These are phyloP conservation scores for Planococcus citri DNA, from an alignment of 1,140 invertebrate genomes.

Conservation along the genomic window DNA sequence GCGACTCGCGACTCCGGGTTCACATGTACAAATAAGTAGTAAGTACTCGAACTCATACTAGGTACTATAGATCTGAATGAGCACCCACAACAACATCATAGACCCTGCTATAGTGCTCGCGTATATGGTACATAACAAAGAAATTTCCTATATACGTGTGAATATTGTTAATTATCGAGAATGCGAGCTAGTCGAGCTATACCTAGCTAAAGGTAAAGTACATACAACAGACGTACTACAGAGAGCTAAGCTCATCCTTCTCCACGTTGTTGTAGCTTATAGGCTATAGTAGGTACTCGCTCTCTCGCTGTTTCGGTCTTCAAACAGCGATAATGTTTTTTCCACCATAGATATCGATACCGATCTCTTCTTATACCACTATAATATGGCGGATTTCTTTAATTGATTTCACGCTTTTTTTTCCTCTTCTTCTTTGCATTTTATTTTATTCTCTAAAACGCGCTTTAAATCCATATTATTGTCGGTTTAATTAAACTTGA, in stretches of 20 bases:
- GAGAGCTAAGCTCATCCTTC: too few species aligned
- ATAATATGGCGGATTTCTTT: conserved; percentile 10
- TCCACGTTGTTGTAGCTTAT: background rate
- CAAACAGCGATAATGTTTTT: background rate
- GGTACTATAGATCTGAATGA: background rate
- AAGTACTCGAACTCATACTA: too few species aligned
- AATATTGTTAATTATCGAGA: conserved; percentile 15
- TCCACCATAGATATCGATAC: conserved; percentile 15
- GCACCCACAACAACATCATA: conserved; percentile 12
- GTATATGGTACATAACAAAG: conserved; percentile 19
- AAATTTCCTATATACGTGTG: conserved; percentile 17
- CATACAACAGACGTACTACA: background rate
- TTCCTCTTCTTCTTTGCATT: too few species aligned
- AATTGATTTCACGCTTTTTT: conserved; percentile 19
- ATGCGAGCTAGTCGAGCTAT: background rate
- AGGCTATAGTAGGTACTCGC: background rate
- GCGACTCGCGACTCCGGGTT: background rate
- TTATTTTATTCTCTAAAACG: too few species aligned
- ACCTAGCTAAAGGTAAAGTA: background rate
- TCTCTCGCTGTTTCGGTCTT: too few species aligned
- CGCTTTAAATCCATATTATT: conserved; percentile 5
- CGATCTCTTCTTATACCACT: conserved; percentile 2
- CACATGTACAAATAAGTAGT: background rate
- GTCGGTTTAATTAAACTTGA: conserved; percentile 10
- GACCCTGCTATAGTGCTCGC: too few species aligned